Base-by-base conservation (phyloP, 1,140 invertebrate genomes). In the Drosophila fuyamai region DNA sequence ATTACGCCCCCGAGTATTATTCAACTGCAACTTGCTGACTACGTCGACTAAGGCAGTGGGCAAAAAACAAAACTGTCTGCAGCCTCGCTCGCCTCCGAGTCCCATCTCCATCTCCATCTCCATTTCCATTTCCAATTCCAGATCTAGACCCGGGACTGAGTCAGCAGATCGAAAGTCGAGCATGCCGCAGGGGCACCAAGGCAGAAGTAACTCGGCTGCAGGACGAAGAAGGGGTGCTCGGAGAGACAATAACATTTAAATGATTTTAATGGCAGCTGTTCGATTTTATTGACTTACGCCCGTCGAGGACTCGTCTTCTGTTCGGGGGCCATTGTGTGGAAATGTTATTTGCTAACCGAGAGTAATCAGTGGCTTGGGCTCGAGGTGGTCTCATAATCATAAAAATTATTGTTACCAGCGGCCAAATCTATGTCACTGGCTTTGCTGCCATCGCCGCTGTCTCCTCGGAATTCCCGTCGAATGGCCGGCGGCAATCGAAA, bases 221-320 rank as follows among this genome's bases (percentile, higher is more conserved):
- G 67, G 63, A 44, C 6, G n/a, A 5, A 16, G 40, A 70, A 54
- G 23, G 44, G 44, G 23, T 48, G 50, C 50, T 71, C 71, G 70
- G 63, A 79, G 75, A 89, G 84, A 89, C 84, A 89, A 89, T 89
- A 89, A 89, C 84, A 89, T 89, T 89, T 89, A 89, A 89, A 89
- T 89, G 84, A 89, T 89, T 89, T 89, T 89, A 89, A 89, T 89
- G 84, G 84, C 84, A 89, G 84, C 81, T 89, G 84, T 89, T 89
- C 84, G 85, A 89, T 89, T 89, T 89, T 89, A 89, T 89, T 89
- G 84, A 89, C 84, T 90, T 62, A 61, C 68, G 44, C 48, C 44
- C 48, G 58, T 57, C 59, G 48, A 48, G 67, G n/a, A 70, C 63
- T 38, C n/a, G 48, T 70, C 66, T 62, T 78, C 47, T 46, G 43